Percentiles rank a stretch among this genome's conserved stretches.
Evolutionary conservation across 2,113 vertebrate genomes (phyloP).

Genomic region (Apus apus): DNA sequence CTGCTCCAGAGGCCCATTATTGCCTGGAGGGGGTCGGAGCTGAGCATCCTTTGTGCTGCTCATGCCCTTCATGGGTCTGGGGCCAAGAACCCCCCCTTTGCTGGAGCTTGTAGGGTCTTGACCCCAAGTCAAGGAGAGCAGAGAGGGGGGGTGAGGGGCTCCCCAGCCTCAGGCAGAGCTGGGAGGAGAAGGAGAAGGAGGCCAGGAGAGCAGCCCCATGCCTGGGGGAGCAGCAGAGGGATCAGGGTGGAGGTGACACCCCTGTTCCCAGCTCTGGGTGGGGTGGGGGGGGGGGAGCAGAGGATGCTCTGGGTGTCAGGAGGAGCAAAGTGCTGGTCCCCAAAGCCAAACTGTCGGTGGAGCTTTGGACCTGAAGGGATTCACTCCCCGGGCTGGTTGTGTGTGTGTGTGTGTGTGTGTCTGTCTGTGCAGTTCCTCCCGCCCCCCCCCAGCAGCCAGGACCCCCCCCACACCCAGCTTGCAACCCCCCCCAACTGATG

Average conservation of each 20-base stretch:
- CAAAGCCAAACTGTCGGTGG: background rate
- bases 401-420: background rate
- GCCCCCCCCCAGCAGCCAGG: no score
- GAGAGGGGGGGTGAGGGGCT: background rate
- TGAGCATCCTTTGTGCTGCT: background rate
- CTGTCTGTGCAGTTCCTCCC: background rate
- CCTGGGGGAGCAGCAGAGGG: background rate
- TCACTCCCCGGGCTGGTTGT: background rate
- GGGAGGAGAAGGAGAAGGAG: background rate
- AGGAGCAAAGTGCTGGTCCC: background rate
- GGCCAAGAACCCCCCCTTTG: fast-evolving
- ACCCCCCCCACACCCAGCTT: no score
- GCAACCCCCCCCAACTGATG: fast-evolving
- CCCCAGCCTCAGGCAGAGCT: fast-evolving
- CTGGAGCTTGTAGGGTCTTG: background rate
- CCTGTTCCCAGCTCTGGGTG: fast-evolving
- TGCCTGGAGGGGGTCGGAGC: fast-evolving
- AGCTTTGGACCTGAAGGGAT: fast-evolving
- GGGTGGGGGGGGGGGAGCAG: background rate
- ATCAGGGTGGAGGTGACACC: background rate
- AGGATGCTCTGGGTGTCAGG: background rate
- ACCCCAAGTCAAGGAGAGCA: background rate
- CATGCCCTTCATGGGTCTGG: background rate
- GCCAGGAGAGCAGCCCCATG: background rate
- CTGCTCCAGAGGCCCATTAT: background rate